Base-by-base conservation (phyloP, 2,888 invertebrate genomes). In the Temnothorax unifasciatus region DNA sequence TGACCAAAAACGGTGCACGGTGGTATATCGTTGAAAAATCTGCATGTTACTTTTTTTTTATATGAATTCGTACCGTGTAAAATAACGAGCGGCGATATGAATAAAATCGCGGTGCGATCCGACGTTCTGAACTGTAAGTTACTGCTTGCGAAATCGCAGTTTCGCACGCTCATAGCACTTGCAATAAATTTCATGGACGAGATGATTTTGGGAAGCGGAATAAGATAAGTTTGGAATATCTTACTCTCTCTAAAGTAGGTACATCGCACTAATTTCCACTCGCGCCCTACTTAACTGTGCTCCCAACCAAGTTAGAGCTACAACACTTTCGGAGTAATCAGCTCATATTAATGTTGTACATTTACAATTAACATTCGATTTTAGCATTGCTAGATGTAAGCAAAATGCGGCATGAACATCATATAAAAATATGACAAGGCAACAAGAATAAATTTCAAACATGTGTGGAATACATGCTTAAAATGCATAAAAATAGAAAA, bases 151-250 rank as follows among this genome's bases (percentile, higher is more conserved):
- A 81, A 81, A 59, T 81, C 59, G 47, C 21, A 59, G 13, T 21
- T 21, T 50, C 9, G 34, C 21, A 57, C n/a, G 57, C 38, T 47
- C 18, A 18, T 44, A 75, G 75, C 59, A 47, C 57, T 25, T 47
- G 34, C 38, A 34, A 57, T 81, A 75, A 59, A 74, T 74, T 59
- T 59, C 59, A 75, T 38, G 57, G 47, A 59, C 25, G 59, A 81
- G 79, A 50, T 59, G 76, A 81, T 81, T 59, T 47, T 21, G 21
- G 76, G 18, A 61, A 75, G 29, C n/a, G 57, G 21, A 79, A 21
- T 59, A 54, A 47, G 76, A 81, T 79, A 79, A 81, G 75, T 81
- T 75, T 50, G 38, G 59, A 81, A 81, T 81, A 75, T 81, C 76
- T 74, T 68, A 21, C 75, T 69, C 34, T 69, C 34, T 34, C 54